phyloP scores from a whole-genome alignment of 2,113 vertebrate genomes.

The Corythornis madagascariensis region DNA sequence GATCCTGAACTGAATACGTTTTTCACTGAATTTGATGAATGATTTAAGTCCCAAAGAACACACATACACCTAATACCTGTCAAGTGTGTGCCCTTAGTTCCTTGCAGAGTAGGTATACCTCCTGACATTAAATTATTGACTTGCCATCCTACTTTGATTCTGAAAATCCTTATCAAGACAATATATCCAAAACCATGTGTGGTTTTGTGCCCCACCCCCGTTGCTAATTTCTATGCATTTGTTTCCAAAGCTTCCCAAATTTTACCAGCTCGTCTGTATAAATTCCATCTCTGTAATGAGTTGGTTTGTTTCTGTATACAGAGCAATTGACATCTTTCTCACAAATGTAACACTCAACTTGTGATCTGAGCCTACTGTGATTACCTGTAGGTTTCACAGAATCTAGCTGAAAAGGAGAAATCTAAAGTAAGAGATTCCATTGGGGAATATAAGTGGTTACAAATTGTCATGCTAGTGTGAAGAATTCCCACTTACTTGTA shows the following conservation, averaged over 20 bases:
- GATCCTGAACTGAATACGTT: background rate
- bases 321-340: constrained; percentile 39
- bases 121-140: background rate
- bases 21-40: background rate
- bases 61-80: background rate
- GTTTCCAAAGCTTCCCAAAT: constrained; percentile 49
- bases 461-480: background rate
- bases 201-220: background rate
- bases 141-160: constrained; percentile 22
- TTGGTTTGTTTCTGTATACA: background rate
- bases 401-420: background rate
- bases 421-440: background rate
- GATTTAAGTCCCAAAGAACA: background rate
- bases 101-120: background rate
- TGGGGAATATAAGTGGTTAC: background rate
- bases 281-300: constrained; percentile 16
- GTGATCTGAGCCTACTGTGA: background rate
- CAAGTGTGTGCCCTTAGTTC: background rate
- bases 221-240: constrained; percentile 40
- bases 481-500: background rate
- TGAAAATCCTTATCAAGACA: constrained; percentile 42
- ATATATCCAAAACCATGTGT: constrained; percentile 7
- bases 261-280: constrained; percentile 51
- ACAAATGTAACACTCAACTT: background rate
- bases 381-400: background rate